A percentile compares a stretch with the other conserved stretches of the same genome.
phyloP scores from a whole-genome alignment of 2,888 invertebrate species.

The Schizaphis graminum region DNA sequence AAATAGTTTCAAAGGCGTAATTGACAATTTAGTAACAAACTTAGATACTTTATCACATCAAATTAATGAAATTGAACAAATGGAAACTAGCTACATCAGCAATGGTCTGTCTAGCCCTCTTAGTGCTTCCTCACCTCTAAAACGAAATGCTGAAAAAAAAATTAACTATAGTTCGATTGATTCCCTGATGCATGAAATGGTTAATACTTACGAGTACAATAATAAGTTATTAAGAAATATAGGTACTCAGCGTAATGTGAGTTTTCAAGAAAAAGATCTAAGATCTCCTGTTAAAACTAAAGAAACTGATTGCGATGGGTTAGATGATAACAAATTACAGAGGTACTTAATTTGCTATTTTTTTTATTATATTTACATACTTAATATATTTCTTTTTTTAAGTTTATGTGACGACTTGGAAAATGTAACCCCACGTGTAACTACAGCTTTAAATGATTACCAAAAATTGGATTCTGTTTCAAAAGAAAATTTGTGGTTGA shows the following conservation, averaged over 20 bases:
- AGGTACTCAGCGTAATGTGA: conserved; percentile 26
- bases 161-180: conserved; percentile 41
- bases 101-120: conserved; percentile 56
- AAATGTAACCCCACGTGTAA: not conserved
- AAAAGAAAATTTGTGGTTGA: conserved; percentile 64
- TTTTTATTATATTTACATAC: not conserved
- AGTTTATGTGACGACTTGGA: not conserved
- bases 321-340: conserved; percentile 33
- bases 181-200: conserved; percentile 55
- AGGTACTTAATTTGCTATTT: conserved; percentile 21
- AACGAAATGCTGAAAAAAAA: conserved; percentile 30
- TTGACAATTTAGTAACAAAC: conserved; percentile 60
- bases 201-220: conserved; percentile 52
- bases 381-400: not conserved
- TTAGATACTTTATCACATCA: conserved; percentile 49
- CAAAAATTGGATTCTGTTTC: conserved; percentile 59
- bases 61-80: conserved; percentile 56
- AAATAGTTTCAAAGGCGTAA: conserved; percentile 54
- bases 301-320: not conserved
- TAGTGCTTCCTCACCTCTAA: conserved; percentile 54
- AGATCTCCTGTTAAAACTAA: not conserved
- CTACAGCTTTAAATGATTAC: conserved; percentile 20
- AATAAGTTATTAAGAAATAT: conserved; percentile 37
- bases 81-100: conserved; percentile 53
- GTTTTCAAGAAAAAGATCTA: conserved; percentile 37